Evolutionary conservation across 1,140 invertebrate species (phyloP).

Genomic region (Procambarus clarkii): DNA sequence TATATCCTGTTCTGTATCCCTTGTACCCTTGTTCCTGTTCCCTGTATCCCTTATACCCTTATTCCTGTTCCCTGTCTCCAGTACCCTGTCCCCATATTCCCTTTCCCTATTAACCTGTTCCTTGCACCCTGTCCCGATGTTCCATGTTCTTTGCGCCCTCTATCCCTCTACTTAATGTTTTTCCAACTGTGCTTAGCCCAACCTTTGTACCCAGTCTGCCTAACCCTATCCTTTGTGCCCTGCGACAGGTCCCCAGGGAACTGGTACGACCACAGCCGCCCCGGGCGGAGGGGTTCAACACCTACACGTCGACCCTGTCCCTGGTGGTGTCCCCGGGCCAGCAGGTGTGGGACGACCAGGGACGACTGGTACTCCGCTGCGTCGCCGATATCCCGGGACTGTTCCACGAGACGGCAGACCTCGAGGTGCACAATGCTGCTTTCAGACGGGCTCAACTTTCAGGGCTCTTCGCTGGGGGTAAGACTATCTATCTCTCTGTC

Average conservation of each 20-base stretch:
- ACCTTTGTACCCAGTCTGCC: not conserved
- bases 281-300: conserved; percentile 14
- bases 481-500: too few relatives aligned
- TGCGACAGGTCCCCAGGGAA: conserved; percentile 18
- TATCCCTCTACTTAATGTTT: too few relatives aligned
- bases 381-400: conserved; percentile 27
- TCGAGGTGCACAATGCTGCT: conserved; percentile 42
- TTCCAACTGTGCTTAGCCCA: too few relatives aligned
- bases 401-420: conserved; percentile 11
- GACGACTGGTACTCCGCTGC: conserved; percentile 18
- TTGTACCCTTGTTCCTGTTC: too few relatives aligned
- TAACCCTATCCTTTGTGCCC: not conserved
- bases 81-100: too few relatives aligned
- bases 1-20: too few relatives aligned
- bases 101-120: too few relatives aligned
- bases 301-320: conserved; percentile 22
- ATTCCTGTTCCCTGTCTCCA: too few relatives aligned
- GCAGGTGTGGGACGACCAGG: conserved; percentile 42
- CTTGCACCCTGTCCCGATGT: too few relatives aligned
- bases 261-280: conserved; percentile 13
- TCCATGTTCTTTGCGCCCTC: too few relatives aligned
- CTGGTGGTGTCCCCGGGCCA: not conserved
- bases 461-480: conserved; percentile 44
- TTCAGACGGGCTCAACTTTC: conserved; percentile 30
- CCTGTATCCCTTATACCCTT: too few relatives aligned